Evolutionary conservation across 2,113 vertebrate species (phyloP).

Genomic region (Bagarius yarrelli): DNA sequence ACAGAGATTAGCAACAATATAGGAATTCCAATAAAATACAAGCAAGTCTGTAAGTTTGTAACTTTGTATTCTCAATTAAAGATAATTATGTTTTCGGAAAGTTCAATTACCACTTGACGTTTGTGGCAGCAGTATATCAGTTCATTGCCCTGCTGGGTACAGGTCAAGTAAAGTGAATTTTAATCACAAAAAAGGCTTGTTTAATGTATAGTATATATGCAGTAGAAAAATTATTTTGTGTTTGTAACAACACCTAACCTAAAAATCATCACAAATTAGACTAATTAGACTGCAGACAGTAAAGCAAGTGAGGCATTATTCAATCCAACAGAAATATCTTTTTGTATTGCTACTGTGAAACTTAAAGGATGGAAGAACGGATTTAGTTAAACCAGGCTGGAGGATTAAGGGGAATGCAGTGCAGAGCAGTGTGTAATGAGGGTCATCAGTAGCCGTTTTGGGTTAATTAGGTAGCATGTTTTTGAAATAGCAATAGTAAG

Average conservation of each 20-base stretch:
- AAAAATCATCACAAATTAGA: neutral
- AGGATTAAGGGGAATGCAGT: too few relatives aligned
- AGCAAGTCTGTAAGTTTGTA: neutral
- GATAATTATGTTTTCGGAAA: slow-evolving; percentile 1
- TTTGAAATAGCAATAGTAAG: neutral
- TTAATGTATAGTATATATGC: too few relatives aligned
- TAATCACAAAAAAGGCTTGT: neutral
- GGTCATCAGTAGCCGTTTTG: neutral
- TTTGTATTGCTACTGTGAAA: too few relatives aligned
- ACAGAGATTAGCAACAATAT: neutral
- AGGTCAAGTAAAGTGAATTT: neutral
- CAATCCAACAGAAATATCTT: too few relatives aligned
- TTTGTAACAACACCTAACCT: neutral
- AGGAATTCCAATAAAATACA: slow-evolving; percentile 6
- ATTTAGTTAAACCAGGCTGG: too few relatives aligned
- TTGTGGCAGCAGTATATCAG: neutral
- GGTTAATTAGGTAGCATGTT: neutral
- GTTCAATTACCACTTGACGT: neutral
- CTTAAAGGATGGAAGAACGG: too few relatives aligned
- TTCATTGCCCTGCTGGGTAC: neutral
- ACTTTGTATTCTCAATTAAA: neutral
- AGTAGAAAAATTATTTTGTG: too few relatives aligned
- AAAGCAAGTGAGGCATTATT: too few relatives aligned
- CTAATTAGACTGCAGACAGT: neutral
- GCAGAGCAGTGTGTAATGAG: too few relatives aligned